A percentile compares a stretch with the other conserved stretches of the same genome.
phyloP scores from a whole-genome alignment of 2,797 vertebrate genomes.

The Natrix natrix region DNA sequence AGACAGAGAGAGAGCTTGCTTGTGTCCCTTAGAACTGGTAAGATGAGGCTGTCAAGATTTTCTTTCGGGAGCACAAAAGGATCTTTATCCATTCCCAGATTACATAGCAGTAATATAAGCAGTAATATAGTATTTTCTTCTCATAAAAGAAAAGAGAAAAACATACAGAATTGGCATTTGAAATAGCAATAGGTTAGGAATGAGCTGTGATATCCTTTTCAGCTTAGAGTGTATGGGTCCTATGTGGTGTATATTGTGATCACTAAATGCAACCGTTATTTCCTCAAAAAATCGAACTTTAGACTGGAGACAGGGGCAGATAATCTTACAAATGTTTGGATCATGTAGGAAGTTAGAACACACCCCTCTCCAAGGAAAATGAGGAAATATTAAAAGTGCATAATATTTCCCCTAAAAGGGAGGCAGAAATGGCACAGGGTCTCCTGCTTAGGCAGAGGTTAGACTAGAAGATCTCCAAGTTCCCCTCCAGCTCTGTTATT shows the following conservation, averaged over 20 bases:
- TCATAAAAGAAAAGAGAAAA: neutral
- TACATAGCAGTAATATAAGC: neutral
- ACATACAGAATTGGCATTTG: neutral
- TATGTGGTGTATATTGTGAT: neutral
- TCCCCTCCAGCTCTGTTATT: too few relatives aligned
- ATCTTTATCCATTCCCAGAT: conserved; percentile 7
- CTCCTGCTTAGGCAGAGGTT: too few relatives aligned
- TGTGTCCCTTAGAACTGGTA: neutral
- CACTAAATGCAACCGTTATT: neutral
- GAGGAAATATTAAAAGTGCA: too few relatives aligned
- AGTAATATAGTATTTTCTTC: too few relatives aligned
- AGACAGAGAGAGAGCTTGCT: neutral
- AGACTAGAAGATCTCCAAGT: too few relatives aligned
- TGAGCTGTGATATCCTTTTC: neutral
- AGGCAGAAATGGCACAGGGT: too few relatives aligned
- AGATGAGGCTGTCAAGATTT: conserved; percentile 14
- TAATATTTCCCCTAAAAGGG: too few relatives aligned
- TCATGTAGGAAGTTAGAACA: neutral
- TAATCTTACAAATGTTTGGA: neutral
- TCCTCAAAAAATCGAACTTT: neutral
- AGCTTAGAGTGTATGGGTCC: neutral
- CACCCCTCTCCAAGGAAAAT: too few relatives aligned
- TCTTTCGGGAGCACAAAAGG: neutral
- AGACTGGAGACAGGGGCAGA: too few relatives aligned
- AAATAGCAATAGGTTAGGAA: neutral